phyloP scores from a whole-genome alignment of 2,113 vertebrate genomes.

The Nyctibius bracteatus region DNA sequence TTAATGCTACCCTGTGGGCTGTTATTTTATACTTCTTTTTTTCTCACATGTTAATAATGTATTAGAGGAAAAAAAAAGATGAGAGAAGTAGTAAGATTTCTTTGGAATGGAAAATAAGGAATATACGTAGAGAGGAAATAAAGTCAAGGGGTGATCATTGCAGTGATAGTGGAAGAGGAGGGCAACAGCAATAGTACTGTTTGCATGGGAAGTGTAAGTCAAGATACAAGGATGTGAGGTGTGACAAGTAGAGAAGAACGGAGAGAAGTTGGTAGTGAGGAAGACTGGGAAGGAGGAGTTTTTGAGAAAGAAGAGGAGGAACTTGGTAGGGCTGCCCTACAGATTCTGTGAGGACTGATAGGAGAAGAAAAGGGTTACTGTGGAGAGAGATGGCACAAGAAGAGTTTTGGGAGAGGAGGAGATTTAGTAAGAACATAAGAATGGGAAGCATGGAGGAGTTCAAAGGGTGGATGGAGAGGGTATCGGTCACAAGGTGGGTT shows the following conservation, averaged over 20 bases:
- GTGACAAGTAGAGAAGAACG: neutral
- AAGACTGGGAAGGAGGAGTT: neutral
- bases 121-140: neutral
- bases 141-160: neutral
- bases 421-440: neutral
- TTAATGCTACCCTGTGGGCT: neutral
- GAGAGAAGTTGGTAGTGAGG: neutral
- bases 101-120: neutral
- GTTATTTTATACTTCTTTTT: neutral
- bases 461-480: neutral
- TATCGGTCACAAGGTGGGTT: neutral
- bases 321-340: neutral
- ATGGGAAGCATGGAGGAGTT: neutral
- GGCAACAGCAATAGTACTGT: neutral
- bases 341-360: neutral
- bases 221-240: neutral
- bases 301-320: neutral
- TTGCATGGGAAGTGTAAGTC: neutral
- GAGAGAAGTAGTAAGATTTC: neutral
- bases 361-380: neutral
- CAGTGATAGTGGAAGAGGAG: neutral
- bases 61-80: too few species aligned
- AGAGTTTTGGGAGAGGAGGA: neutral
- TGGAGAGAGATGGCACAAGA: neutral
- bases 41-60: neutral